phyloP scores from a whole-genome alignment of 2,113 vertebrate genomes.

The Jaculus jaculus region DNA sequence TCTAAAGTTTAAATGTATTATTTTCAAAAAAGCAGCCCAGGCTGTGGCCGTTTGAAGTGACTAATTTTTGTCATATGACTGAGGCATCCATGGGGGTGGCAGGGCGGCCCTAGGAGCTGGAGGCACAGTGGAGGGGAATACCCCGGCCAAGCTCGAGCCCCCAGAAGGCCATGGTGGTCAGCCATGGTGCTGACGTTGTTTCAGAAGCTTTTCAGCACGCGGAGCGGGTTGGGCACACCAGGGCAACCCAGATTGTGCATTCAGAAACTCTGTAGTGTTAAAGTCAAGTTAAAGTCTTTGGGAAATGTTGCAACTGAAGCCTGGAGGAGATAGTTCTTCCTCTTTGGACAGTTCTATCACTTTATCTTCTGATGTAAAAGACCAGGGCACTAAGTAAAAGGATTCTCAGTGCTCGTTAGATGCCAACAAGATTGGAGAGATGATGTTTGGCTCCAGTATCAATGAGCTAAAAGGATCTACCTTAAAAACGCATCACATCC shows the following conservation, averaged over 20 bases:
- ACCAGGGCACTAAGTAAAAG: constrained; percentile 92
- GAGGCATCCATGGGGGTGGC: too few species aligned
- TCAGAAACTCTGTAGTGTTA: constrained; percentile 91
- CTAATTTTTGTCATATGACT: too few species aligned
- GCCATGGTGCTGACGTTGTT: too few species aligned
- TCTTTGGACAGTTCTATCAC: constrained; percentile 96
- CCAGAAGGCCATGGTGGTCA: too few species aligned
- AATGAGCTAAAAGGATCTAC: constrained; percentile 99
- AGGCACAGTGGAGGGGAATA: too few species aligned
- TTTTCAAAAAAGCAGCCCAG: constrained; percentile 37
- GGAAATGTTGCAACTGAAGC: constrained; percentile 95
- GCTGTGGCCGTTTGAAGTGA: too few species aligned
- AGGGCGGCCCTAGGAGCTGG: too few species aligned
- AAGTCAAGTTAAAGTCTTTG: constrained; percentile 93
- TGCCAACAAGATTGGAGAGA: constrained; percentile 98
- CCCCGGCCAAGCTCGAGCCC: too few species aligned
- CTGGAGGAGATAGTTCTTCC: constrained; percentile 94
- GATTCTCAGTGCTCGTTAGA: too few species aligned
- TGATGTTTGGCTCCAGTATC: constrained; percentile 99
- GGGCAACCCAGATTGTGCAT: too few species aligned
- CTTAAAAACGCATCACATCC: constrained; percentile 98
- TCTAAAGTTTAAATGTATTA: constrained; percentile 21
- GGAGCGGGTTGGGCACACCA: too few species aligned
- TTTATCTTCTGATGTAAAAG: constrained; percentile 91
- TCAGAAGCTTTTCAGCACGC: too few species aligned